Evolutionary conservation across 2,797 vertebrate species (phyloP), one percentile per base, ranked within the genome.

Genomic region (Gambusia yucatana): DNA sequence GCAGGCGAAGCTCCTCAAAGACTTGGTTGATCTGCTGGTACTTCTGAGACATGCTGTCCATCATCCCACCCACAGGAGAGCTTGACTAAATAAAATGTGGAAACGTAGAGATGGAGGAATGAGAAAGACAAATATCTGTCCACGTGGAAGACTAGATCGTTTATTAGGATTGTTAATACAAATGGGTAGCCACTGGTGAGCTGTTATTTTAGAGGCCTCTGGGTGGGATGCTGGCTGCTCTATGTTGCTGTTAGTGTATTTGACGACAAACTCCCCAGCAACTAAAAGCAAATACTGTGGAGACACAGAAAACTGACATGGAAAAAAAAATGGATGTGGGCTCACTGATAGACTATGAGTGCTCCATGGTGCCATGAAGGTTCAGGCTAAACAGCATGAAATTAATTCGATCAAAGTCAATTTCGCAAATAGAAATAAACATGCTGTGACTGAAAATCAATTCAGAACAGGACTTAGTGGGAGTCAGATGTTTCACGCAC

Each of bases 11-110:
- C 87, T 96, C 96, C 86, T 96, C 96, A 63, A 96, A 97, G 14
- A 93, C 92, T 77, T 99, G 98, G 95, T 98, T 99, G 93, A 99
- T 99, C 94, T 98, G 98, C 73, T 98, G 97, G 91, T 99, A 98
- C 86, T 97, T 98, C 96, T 99, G 98, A 82, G 98, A 98, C 95
- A 98, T 96, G 93, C 97, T 96, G 0, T 99, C 98, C 83, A 96
- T 95, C 88, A 97, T 92, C 43, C 95, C 96, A 0, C 97, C 96
- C 1, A 97, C 95, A 0, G 97, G 97, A 10, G 97, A 97, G 81
- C 95, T 97, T 8, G 97, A 97, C 97, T 98, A 92, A 80, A 48
- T 30, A 86, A 30, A 88, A 84, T 20, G 59, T 4, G n/a, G 10
- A 73, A 55, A 76, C 25, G 67, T 50, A 76, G 50, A 71, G 72